Evolutionary conservation across 2,888 invertebrate species (phyloP), one percentile per base, ranked within the genome.

Genomic region (Himalopsyche tibetana): DNA sequence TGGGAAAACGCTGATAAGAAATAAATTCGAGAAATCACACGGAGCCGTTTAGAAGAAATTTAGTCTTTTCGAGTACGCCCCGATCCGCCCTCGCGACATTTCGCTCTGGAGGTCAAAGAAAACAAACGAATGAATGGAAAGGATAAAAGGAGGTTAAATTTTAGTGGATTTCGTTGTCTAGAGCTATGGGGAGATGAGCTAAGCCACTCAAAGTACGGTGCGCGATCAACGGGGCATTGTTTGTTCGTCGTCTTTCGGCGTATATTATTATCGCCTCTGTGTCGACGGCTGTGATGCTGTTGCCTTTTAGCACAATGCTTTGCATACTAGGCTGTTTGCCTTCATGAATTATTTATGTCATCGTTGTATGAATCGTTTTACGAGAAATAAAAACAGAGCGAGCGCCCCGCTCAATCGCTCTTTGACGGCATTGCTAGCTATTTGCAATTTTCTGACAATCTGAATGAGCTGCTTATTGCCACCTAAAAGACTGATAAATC

Each of bases 291-390:
- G 79, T 45, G 81, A 84, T 82, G 81, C 84, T 84, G 55, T 84
- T 81, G 74, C 74, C 38, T 74, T 74, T 74, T 74, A 74, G 74
- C 74, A 36, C 74, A 36, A 12, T 79, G 84, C 84, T 84, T 84
- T 82, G 81, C 84, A 84, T 84, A 84, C 84, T 84, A 81, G 81
- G 84, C 84, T 81, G 81, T 82, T 82, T 84, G 86, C 45, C 84
- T 80, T 86, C 84, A 86, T 86, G 86, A 86, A 86, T 86, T 63
- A 86, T 86, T 83, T 74, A 86, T 86, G 51, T 83, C 86, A 86
- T 86, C 86, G 84, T 82, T 84, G 36, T 69, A 55, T 63, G 79
- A 63, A 38, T 83, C 69, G 56, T 83, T 83, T 83, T 55, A 74
- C 79, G 69, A 38, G 82, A 84, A 86, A 84, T 84, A 86, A 83